Percentiles rank a stretch among this genome's conserved stretches.
These are phyloP conservation scores for Rhynchophorus ferrugineus DNA, from an alignment of 1,140 invertebrate species.

Conservation along the genomic window DNA sequence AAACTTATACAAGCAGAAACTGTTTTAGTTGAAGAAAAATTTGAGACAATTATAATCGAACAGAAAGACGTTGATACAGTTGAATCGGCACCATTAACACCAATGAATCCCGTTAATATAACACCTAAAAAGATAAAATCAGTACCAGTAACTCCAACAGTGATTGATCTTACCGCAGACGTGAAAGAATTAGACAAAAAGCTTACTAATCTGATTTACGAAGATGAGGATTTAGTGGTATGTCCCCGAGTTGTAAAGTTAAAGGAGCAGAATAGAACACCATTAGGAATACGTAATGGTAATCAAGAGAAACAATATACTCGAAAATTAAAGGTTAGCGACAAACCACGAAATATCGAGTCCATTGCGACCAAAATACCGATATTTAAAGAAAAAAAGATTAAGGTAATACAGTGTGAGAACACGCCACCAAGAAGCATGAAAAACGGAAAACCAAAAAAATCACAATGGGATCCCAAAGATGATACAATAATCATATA, in stretches of 20 bases:
- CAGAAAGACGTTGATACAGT: constrained; percentile 2
- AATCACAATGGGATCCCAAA: constrained; percentile 30
- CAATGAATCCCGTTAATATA: constrained; percentile 6
- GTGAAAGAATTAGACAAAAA: constrained; percentile 34
- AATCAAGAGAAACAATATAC: constrained; percentile 18
- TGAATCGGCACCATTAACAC: constrained; percentile 17
- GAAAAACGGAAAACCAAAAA: constrained; percentile 17
- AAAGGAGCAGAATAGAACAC: constrained; percentile 24
- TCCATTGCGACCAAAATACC: constrained; percentile 32
- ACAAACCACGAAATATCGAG: constrained; percentile 32
- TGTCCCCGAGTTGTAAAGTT: constrained; percentile 21
- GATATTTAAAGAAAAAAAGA: constrained; percentile 31
- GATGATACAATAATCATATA: constrained; percentile 35
- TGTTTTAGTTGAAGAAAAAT: background rate
- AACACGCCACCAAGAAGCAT: constrained; percentile 34
- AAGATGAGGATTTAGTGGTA: constrained; percentile 29
- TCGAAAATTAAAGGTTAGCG: constrained; percentile 34
- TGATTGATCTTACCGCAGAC: constrained; percentile 23
- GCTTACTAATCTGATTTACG: constrained; percentile 35
- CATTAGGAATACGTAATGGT: constrained; percentile 27
- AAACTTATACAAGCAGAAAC: background rate
- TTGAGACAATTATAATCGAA: background rate
- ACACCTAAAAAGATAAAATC: constrained; percentile 18
- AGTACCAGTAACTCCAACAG: constrained; percentile 14
- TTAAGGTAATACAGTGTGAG: constrained; percentile 35